Evolutionary conservation across 2,888 invertebrate species (phyloP), one percentile per base, ranked within the genome.

Genomic region (Nymphalis c-album): DNA sequence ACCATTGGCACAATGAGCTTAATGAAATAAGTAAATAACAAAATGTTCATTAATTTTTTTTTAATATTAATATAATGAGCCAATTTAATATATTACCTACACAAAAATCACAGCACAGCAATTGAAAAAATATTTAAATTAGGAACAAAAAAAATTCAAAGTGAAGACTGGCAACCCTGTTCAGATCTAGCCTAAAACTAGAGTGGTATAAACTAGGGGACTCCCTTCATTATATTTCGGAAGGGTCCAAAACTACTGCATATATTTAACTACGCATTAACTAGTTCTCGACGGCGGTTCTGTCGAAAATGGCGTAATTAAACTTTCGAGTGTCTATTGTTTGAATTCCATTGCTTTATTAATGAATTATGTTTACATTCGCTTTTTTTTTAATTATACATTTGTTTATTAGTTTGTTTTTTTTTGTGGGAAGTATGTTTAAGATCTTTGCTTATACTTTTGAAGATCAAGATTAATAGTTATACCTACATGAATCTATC

Each of bases 181-280:
- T 61, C 60, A 64, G 60, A 64, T 68, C 63, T 63, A 70, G 71
- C 71, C 71, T 70, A 71, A 71, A 71, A 70, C 70, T 71, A 71
- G 63, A 71, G 71, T 71, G 67, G 69, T 63, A 63, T 70, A 68
- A 68, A 64, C 57, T 50, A 63, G 70, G 70, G 70, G 70, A 71
- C 68, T 40, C 63, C 64, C 65, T 65, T 71, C 71, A 70, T 70
- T 70, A 71, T 71, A 71, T 71, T 71, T 65, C 57, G 71, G 71
- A 67, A 70, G 70, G 70, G 70, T 68, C 65, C 70, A 68, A 63
- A 68, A 71, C 70, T 71, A 70, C 68, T 64, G 55, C 60, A 60
- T 71, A 68, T 59, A 63, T 65, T 64, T 45, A 65, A 62, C 68
- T 63, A 60, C 60, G 65, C 68, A 70, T 70, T 67, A 57, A 70